phyloP scores from a whole-genome alignment of 2,113 vertebrate species.

The Xiphorhynchus elegans region DNA sequence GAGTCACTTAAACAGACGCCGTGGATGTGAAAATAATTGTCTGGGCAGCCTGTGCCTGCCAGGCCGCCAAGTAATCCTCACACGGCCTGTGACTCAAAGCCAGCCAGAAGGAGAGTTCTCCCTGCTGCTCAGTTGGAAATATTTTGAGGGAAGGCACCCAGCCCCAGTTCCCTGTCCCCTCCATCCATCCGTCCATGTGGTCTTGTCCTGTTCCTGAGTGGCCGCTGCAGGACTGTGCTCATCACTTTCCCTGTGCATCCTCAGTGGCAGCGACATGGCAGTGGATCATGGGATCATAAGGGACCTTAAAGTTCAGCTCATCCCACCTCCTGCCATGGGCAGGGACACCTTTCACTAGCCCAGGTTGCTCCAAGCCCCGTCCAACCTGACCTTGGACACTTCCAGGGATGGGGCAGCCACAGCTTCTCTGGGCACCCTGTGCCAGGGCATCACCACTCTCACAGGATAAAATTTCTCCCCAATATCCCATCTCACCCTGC shows the following conservation, averaged over 20 bases:
- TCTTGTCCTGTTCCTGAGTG: neutral
- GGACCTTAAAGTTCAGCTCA: neutral
- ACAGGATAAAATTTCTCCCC: neutral
- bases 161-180: accelerated
- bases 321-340: neutral
- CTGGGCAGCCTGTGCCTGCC: constrained; percentile 46
- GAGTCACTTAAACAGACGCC: constrained; percentile 38
- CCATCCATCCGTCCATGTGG: accelerated
- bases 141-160: neutral
- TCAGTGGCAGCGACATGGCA: neutral
- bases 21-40: constrained; percentile 47
- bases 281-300: neutral
- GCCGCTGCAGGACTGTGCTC: accelerated
- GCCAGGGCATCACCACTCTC: neutral
- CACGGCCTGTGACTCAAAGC: constrained; percentile 24
- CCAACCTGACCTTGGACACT: accelerated
- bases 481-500: neutral
- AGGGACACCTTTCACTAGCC: neutral
- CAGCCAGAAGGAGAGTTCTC: neutral
- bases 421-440: neutral
- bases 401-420: neutral
- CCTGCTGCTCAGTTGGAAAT: neutral
- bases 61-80: constrained; percentile 14
- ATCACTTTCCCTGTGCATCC: accelerated
- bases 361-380: neutral